A percentile compares a stretch with the other conserved stretches of the same genome.
phyloP scores from a whole-genome alignment of 2,888 invertebrate genomes.

The Nipponacmea schrenckii region DNA sequence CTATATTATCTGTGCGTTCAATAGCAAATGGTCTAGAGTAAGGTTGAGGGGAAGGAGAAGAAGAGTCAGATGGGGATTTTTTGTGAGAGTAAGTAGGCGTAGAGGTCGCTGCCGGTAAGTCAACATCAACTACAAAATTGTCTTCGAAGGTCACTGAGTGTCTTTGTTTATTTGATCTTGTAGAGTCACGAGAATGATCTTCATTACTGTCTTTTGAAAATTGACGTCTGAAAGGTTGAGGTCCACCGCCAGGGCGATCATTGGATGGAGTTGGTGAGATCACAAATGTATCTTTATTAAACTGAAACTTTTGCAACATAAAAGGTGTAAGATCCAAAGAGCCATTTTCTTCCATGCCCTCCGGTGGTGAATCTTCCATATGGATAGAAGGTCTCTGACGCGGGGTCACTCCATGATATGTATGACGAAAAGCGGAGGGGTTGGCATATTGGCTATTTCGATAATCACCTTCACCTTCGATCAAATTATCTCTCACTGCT shows the following conservation, averaged over 20 bases:
- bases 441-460: conserved; percentile 48
- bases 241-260: not conserved
- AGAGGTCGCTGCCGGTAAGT: conserved; percentile 30
- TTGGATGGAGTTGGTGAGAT: not conserved
- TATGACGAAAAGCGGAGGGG: conserved; percentile 73
- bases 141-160: conserved; percentile 66
- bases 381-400: conserved; percentile 68
- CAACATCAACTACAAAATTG: conserved; percentile 47
- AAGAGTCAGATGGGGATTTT: conserved; percentile 82
- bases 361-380: conserved; percentile 57
- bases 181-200: not conserved
- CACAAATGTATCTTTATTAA: not conserved
- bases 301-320: conserved; percentile 32
- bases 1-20: not conserved
- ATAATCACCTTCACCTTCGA: conserved; percentile 58
- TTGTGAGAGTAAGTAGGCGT: conserved; percentile 72
- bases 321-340: conserved; percentile 21
- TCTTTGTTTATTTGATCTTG: conserved; percentile 38
- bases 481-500: conserved; percentile 63
- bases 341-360: conserved; percentile 25
- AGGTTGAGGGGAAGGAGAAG: conserved; percentile 67
- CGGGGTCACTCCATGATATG: conserved; percentile 85
- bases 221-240: not conserved
- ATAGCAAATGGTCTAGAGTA: conserved; percentile 17
- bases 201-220: not conserved